Evolutionary conservation across 2,113 vertebrate genomes (phyloP).

Genomic region (Rhinolophus ferrumequinum): DNA sequence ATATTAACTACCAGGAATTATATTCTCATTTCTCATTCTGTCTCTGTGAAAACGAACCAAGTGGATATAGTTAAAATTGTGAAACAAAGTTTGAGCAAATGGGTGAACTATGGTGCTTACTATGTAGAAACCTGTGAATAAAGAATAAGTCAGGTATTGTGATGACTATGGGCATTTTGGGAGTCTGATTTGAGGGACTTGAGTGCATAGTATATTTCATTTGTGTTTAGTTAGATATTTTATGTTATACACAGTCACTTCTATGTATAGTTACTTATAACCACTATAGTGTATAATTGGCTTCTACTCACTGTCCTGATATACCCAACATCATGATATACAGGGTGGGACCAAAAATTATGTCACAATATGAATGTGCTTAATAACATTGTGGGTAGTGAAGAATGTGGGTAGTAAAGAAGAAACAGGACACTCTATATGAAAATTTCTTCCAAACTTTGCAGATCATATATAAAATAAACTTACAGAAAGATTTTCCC

Average conservation of each 20-base stretch:
- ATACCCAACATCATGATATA: not conserved
- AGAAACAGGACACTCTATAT: not conserved
- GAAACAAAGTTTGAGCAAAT: not conserved
- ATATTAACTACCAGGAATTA: not conserved
- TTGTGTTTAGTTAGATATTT: not conserved
- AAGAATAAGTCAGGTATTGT: not conserved
- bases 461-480: not conserved
- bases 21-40: not conserved
- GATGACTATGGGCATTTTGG: not conserved
- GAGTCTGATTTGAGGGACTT: not conserved
- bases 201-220: not conserved
- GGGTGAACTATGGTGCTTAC: not conserved
- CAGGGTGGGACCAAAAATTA: not conserved
- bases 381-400: not conserved
- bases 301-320: not conserved
- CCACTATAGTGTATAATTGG: not conserved
- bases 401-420: not conserved
- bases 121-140: not conserved
- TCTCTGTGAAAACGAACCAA: not conserved
- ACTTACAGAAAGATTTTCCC: not conserved
- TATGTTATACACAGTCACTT: not conserved
- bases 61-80: not conserved
- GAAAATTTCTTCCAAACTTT: not conserved
- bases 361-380: not conserved
- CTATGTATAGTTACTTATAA: not conserved